Base-by-base conservation (phyloP, 1,140 invertebrate genomes). In the Nymphalis io region DNA sequence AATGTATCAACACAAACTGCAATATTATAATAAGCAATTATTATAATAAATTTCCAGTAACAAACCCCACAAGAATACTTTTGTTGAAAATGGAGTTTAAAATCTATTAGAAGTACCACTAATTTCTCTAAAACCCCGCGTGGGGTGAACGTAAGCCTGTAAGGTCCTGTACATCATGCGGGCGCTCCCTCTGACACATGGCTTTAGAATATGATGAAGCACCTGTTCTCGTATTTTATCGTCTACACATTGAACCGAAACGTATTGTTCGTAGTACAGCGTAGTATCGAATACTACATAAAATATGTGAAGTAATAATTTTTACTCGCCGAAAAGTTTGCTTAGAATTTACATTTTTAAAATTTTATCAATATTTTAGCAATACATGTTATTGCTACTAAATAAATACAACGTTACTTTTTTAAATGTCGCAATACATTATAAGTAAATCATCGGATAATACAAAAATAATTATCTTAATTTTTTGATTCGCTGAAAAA, bases 161-260 rank as follows among this genome's bases (percentile, higher is more conserved):
- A 82, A 82, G 82, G 84, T 85, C 78, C 78, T 80, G 82, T 89
- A 85, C 83, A 88, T 88, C 87, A 89, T 82, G 69, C 73, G 69
- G 75, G 71, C 80, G 76, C 79, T 78, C 71, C 70, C 74, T 74
- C 73, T 83, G 84, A 89, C 85, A 87, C 82, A 65, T 78, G 84
- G 85, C 85, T 89, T 89, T 89, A 75, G 80, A 73, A 66, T 79
- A 84, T 89, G 85, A 89, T 86, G 78, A 88, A 89, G 87, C 75
- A 85, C 83, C 87, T 86, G 85, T 82, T 88, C 85, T 80, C 80
- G 78, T 88, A 84, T 87, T 89, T 88, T 86, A 89, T 87, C 80
- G 81, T 80, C 79, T 73, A 74, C 76, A 75, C 76, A 78, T 76
- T 74, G 75, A 72, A 73, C 77, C 70, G 77, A 82, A 88, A 84